phyloP scores from a whole-genome alignment of 64 coral and sea anemone species.

The Pachyseris speciosa region DNA sequence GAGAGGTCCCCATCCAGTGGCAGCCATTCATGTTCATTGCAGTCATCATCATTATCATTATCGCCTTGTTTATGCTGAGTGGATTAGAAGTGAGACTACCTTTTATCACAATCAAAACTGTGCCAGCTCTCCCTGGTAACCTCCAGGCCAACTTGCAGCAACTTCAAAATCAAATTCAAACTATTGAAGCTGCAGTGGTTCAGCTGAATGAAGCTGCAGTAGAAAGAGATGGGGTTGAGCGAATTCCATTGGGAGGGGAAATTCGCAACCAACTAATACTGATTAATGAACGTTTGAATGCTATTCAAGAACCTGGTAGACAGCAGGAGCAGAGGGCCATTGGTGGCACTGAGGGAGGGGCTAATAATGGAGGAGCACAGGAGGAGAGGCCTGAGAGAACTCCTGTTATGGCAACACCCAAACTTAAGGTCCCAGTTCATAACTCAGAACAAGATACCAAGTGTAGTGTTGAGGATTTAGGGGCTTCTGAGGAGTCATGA shows the following conservation, averaged over 20 bases:
- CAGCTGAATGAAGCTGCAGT: background rate
- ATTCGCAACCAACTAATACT: background rate
- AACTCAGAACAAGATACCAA: background rate
- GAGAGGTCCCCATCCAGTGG: constrained; percentile 87
- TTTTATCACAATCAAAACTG: constrained; percentile 55
- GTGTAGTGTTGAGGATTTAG: background rate
- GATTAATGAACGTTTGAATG: constrained; percentile 1
- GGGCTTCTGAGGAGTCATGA: background rate
- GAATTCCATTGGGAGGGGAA: background rate
- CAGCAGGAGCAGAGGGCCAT: background rate
- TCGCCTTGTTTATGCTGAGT: constrained; percentile 68
- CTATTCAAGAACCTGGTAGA: background rate
- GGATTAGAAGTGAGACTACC: constrained; percentile 79
- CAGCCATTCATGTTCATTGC: constrained; percentile 89
- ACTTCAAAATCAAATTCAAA: constrained; percentile 20
- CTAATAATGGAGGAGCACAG: no score
- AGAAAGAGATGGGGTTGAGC: constrained; percentile 16
- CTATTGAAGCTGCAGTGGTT: background rate
- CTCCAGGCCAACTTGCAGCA: background rate
- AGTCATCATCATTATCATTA: constrained; percentile 49
- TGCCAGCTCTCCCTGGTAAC: background rate
- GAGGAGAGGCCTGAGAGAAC: background rate
- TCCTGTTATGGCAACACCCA: background rate
- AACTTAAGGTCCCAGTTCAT: background rate
- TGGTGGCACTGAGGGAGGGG: background rate